Base-by-base conservation (phyloP, 2,797 vertebrate genomes). In the Lindbergichthys nudifrons region DNA sequence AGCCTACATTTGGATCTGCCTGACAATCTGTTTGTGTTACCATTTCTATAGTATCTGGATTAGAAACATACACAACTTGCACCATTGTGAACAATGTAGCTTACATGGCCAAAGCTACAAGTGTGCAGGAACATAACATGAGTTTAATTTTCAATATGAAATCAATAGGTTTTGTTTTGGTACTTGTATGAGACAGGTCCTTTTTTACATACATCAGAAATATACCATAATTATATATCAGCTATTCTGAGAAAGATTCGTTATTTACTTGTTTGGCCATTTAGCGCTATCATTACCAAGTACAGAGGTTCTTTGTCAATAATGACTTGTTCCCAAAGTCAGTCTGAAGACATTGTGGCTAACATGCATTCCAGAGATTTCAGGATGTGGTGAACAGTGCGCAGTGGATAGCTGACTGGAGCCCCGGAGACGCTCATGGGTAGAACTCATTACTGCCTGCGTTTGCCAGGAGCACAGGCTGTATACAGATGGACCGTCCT, bases 341-440 rank as follows among this genome's bases (percentile, higher is more conserved):
- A 36, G 68, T 84, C 80, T 87, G 73, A 87, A 87, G 91, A 88
- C 82, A 77, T 72, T 81, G 79, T 87, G 88, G 84, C 83, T 88
- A 77, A 69, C 77, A 81, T 61, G 82, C 91, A 91, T 95, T 93
- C 92, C 92, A 84, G 74, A 86, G 88, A 90, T 93, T 92, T 91
- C 91, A 94, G 93, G 93, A 94, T 94, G 92, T 94, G 93, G 91
- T 91, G 84, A 78, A 70, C 72, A 82, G 78, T 77, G 84, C 63
- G 60, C 82, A 75, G 88, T 73, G 75, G 84, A 88, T 84, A 42
- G 75, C 85, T 77, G 82, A 83, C 79, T 84, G 61, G 47, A 85
- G 88, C 79, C 83, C 70, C 43, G 39, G 73, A 90, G 81, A 80
- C 47, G 39, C 71, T 77, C 26, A 68, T 67, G 87, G 87, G 77